Evolutionary conservation across 2,888 invertebrate genomes (phyloP).

Genomic region (Automeris io): DNA sequence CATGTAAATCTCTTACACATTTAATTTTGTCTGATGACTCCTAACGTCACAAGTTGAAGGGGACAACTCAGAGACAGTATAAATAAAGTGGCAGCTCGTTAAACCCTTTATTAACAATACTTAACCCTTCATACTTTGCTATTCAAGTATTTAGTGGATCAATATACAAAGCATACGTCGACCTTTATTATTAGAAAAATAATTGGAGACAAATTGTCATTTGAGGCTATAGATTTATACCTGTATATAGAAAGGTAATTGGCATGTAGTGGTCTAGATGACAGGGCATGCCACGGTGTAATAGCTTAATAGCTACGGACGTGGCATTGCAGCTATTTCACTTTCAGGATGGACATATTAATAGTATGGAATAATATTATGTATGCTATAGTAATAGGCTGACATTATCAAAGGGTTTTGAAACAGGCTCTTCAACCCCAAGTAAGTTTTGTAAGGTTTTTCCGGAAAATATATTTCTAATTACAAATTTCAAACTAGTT

Average conservation of each 20-base stretch:
- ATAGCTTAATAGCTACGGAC: constrained; percentile 51
- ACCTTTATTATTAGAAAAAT: constrained; percentile 21
- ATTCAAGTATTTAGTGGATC: constrained; percentile 31
- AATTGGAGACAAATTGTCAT: constrained; percentile 21
- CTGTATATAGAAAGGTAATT: constrained; percentile 28
- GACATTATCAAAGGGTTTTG: constrained; percentile 14
- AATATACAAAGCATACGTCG: constrained; percentile 19
- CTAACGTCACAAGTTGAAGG: constrained; percentile 13
- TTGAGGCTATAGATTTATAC: constrained; percentile 13
- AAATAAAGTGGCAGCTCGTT: constrained; percentile 54
- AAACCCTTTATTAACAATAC: constrained; percentile 44
- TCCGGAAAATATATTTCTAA: constrained; percentile 20
- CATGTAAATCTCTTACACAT: not conserved
- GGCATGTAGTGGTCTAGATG: constrained; percentile 24
- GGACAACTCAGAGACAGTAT: constrained; percentile 24
- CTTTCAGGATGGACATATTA: constrained; percentile 33
- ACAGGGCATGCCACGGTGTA: constrained; percentile 37
- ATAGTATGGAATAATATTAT: constrained; percentile 39
- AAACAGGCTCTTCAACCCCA: constrained; percentile 30
- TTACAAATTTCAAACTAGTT: too few species aligned
- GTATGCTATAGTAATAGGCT: constrained; percentile 13
- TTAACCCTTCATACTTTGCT: constrained; percentile 38
- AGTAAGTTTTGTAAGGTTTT: constrained; percentile 28
- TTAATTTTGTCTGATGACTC: constrained; percentile 11
- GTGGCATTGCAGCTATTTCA: constrained; percentile 28